Evolutionary conservation across 1,140 invertebrate genomes (phyloP).

Genomic region (Sminthurides bifidus): DNA sequence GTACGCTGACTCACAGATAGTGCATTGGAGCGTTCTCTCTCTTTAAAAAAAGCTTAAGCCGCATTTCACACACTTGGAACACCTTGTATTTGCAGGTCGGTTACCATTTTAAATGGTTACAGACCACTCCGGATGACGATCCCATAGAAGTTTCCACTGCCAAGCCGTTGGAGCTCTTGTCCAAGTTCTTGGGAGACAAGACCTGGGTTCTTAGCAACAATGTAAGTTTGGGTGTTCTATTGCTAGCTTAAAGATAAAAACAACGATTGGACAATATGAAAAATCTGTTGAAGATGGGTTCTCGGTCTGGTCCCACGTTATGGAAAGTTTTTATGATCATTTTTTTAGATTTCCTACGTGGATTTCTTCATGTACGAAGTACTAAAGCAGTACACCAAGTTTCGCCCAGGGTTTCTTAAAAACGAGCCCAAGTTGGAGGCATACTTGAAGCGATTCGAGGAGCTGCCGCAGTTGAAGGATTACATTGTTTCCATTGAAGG

Average conservation of each 20-base stretch:
- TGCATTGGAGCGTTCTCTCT: no score
- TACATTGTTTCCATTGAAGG: conserved; percentile 34
- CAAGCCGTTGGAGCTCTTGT: neutral
- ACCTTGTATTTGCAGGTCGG: neutral
- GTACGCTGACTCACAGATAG: no score
- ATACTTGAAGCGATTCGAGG: conserved; percentile 36
- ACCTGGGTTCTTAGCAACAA: conserved; percentile 7
- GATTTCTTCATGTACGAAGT: conserved; percentile 42
- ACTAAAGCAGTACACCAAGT: conserved; percentile 35
- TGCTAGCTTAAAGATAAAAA: neutral
- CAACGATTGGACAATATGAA: neutral
- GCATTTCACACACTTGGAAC: neutral
- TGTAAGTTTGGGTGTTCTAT: neutral
- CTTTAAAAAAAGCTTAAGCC: neutral
- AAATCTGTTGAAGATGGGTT: neutral
- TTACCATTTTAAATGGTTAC: neutral
- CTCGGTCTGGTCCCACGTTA: no score
- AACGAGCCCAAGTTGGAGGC: conserved; percentile 36
- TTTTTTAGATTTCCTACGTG: conserved; percentile 37
- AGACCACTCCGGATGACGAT: no score
- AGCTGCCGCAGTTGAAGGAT: conserved; percentile 34
- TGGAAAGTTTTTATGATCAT: neutral
- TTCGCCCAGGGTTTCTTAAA: conserved; percentile 37
- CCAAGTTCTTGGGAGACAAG: conserved; percentile 1
- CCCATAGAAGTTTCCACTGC: neutral